These are phyloP conservation scores for Drosophila barbarae DNA, from an alignment of 2,888 invertebrate genomes.

Conservation along the genomic window DNA sequence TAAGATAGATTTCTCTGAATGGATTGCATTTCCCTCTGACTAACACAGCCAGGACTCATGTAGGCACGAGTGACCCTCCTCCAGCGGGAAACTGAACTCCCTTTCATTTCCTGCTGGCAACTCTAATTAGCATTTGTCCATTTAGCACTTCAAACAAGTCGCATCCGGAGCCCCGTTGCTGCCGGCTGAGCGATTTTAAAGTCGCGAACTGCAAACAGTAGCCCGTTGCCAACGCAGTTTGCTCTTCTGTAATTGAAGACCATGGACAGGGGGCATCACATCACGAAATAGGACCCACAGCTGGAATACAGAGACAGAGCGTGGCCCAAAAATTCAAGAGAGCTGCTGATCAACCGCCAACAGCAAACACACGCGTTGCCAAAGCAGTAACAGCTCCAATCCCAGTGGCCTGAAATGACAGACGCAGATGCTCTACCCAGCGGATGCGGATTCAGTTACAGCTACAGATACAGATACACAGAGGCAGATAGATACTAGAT, in stretches of 20 bases:
- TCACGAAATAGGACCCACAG: conserved; percentile 10
- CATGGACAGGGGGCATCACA: conserved; percentile 16
- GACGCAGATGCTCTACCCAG: conserved; percentile 16
- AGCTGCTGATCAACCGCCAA: conserved; percentile 56
- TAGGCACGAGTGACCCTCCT: background rate
- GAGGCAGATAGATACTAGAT: conserved; percentile 11
- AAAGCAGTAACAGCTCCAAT: conserved; percentile 26
- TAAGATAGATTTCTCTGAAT: background rate
- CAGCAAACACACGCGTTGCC: conserved; percentile 58
- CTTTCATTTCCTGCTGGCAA: conserved; percentile 8
- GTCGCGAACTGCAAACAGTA: conserved; percentile 25
- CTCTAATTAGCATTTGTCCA: conserved; percentile 49
- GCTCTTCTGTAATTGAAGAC: conserved; percentile 63
- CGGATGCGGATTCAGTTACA: conserved; percentile 6
- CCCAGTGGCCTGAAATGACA: conserved; percentile 56
- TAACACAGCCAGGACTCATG: background rate
- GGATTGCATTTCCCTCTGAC: background rate
- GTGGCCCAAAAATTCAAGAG: conserved; percentile 44
- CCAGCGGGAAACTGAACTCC: background rate
- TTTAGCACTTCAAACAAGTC: conserved; percentile 43
- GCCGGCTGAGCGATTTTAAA: conserved; percentile 59
- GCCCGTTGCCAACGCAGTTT: conserved; percentile 37
- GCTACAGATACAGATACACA: conserved; percentile 6
- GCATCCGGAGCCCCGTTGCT: background rate
- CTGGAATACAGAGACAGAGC: background rate